Evolutionary conservation across 2,888 invertebrate species (phyloP).

Genomic region (Acleris laterana): DNA sequence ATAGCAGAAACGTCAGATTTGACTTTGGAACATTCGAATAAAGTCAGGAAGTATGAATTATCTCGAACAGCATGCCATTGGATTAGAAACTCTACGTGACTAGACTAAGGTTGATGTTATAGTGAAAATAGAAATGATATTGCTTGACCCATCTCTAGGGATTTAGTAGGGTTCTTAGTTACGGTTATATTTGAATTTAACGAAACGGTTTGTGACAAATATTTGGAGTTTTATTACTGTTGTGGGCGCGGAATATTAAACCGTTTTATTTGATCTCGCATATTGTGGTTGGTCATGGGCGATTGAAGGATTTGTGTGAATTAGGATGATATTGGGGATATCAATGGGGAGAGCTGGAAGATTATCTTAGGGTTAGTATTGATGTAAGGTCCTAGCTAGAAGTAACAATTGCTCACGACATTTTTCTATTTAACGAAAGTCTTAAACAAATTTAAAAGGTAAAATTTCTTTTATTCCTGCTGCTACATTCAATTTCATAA

Average conservation of each 20-base stretch:
- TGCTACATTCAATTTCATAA: no score
- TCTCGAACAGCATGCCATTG: conserved; percentile 38
- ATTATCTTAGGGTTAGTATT: no score
- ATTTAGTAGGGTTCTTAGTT: conserved; percentile 73
- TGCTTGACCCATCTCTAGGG: conserved; percentile 77
- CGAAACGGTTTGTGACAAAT: conserved; percentile 78
- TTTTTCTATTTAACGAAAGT: no score
- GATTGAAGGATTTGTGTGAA: conserved; percentile 54
- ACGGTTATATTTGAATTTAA: conserved; percentile 81
- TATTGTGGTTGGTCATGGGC: conserved; percentile 64
- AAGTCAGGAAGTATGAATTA: conserved; percentile 43
- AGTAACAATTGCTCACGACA: no score
- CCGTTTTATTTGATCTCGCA: conserved; percentile 67
- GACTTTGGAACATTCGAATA: conserved; percentile 47
- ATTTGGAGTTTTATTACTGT: conserved; percentile 81
- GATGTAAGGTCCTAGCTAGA: no score
- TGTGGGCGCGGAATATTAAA: conserved; percentile 77
- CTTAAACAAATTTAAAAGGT: no score
- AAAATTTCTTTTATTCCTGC: no score
- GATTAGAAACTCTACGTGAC: conserved; percentile 19
- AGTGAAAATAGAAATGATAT: conserved; percentile 39
- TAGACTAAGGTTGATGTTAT: conserved; percentile 39
- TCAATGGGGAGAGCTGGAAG: not conserved
- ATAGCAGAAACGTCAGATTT: conserved; percentile 47
- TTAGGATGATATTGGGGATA: conserved; percentile 25